Percentiles rank a stretch among this genome's conserved stretches.
These are phyloP conservation scores for Ciconia maguari DNA, from an alignment of 2,113 vertebrate genomes.

Conservation along the genomic window DNA sequence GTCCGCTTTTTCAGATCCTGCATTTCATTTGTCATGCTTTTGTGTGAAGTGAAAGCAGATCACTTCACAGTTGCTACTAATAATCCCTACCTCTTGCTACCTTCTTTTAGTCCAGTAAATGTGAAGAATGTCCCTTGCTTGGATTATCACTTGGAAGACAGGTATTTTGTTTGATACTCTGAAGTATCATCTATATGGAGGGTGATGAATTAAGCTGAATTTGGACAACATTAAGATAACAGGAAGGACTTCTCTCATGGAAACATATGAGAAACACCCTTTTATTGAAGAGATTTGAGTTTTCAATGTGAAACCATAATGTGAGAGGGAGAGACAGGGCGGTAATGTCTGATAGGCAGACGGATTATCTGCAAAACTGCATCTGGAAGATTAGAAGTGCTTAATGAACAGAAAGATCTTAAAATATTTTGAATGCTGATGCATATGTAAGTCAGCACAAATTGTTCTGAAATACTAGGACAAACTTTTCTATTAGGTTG, in stretches of 20 bases:
- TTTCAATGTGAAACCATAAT: neutral
- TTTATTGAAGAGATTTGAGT: neutral
- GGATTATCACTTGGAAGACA: neutral
- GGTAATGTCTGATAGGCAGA: neutral
- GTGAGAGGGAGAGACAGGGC: neutral
- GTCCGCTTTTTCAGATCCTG: slow-evolving; percentile 1
- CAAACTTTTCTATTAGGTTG: neutral
- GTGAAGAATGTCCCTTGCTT: neutral
- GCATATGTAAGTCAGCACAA: neutral
- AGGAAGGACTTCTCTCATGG: neutral
- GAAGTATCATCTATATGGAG: neutral
- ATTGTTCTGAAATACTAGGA: neutral
- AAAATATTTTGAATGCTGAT: neutral
- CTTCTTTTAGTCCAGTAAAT: neutral
- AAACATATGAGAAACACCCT: neutral
- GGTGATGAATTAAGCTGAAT: neutral
- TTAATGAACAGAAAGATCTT: neutral
- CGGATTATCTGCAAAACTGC: neutral
- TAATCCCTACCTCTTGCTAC: neutral
- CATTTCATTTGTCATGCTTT: neutral
- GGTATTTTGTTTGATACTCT: neutral
- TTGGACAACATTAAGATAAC: neutral
- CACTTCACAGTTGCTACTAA: neutral
- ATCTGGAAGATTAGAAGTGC: neutral
- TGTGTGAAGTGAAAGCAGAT: neutral